Percentiles rank a stretch among this genome's conserved stretches.
Conservation (phyloP, 1,140 invertebrate species). For the Venturia canescens region DNA sequence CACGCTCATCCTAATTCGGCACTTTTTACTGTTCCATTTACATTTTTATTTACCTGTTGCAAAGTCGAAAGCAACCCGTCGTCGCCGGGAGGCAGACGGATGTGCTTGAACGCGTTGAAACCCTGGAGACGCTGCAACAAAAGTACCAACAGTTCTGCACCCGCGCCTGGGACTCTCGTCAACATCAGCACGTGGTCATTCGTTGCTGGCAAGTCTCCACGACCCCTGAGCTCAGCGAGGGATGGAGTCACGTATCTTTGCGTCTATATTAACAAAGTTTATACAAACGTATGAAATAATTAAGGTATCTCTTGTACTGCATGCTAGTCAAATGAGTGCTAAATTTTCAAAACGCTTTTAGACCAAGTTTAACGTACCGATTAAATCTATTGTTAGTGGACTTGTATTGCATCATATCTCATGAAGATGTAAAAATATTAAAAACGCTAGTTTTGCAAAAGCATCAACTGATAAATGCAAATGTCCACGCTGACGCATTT, state of each 20-base stretch:
- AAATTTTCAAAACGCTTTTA: no score
- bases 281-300: not conserved
- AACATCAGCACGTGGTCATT: conserved; percentile 80
- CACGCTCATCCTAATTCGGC: no score
- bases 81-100: conserved; percentile 76
- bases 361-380: no score
- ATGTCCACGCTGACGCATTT: no score
- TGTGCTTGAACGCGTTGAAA: conserved; percentile 80
- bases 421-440: no score
- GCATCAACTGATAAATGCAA: no score
- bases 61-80: conserved; percentile 69
- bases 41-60: conserved; percentile 73
- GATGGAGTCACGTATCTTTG: conserved; percentile 77
- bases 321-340: no score
- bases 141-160: conserved; percentile 82
- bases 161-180: conserved; percentile 81
- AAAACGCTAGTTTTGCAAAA: no score
- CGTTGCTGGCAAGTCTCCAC: conserved; percentile 71
- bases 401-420: no score
- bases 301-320: no score
- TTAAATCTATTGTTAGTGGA: no score
- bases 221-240: conserved; percentile 74
- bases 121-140: conserved; percentile 81
- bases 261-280: conserved; percentile 37
- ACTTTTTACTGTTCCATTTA: no score